Evolutionary conservation across 2,888 invertebrate species (phyloP), one percentile per base, ranked within the genome.

Genomic region (Parnassius glacialis): DNA sequence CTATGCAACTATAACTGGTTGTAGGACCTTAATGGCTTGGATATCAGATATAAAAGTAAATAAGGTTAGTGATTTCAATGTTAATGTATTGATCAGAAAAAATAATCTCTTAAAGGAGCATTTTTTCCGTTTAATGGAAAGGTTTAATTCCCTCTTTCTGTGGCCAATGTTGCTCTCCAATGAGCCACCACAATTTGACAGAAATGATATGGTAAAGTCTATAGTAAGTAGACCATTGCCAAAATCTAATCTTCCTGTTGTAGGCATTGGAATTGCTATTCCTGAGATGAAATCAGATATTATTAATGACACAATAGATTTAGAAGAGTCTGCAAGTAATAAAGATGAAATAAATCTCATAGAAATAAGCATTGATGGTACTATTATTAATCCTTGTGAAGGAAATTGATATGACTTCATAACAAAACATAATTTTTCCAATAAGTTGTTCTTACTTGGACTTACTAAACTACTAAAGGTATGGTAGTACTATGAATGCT

Each of bases 91-190:
- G 25, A 61, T 73, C 7, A 75, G 69, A 55, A 77, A 68, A 64
- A 85, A 83, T 73, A 1, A 25, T 5, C 9, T 74, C 16, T 71
- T 87, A 10, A 76, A 74, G 53, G 69, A 79, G 1, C 76, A 81
- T 47, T 59, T 82, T 56, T 65, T 70, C 43, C 43, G 66, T 9
- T 71, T 85, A 43, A 70, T 81, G 67, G 83, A 84, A 60, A 72
- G 87, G 10, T 83, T 85, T 63, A 78, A 81, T 65, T 57, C 67
- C 44, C 68, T 88, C 52, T 87, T 87, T 59, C 64, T 84, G 44
- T 87, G 85, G 85, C 85, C 88, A 12, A 72, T 87, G 77, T 64
- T 87, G 44, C 72, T 87, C n/a, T 84, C 88, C 10, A 69, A 68
- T 67, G 53, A 64, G n/a, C 25, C 65, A 9, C 67, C 71, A 2